Evolutionary conservation across 2,888 invertebrate genomes (phyloP).

Genomic region (Cybosia mesomella): DNA sequence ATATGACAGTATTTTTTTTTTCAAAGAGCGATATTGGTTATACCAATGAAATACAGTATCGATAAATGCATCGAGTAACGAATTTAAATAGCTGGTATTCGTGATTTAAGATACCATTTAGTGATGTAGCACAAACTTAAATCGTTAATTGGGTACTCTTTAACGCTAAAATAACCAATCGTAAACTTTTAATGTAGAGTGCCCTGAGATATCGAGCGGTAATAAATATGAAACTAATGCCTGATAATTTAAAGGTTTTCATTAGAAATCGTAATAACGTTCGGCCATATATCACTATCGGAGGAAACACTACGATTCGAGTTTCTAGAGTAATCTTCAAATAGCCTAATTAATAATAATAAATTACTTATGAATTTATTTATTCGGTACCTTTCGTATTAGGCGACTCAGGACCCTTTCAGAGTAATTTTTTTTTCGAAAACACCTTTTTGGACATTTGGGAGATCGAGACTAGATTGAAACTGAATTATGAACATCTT

Average conservation of each 20-base stretch:
- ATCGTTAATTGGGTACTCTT: constrained; percentile 78
- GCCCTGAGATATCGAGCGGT: constrained; percentile 57
- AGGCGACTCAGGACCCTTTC: no score
- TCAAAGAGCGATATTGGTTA: no score
- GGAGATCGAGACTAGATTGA: no score
- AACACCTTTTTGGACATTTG: no score
- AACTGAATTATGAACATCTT: no score
- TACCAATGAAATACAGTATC: no score
- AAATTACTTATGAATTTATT: background rate
- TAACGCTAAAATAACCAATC: constrained; percentile 69
- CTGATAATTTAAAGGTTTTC: constrained; percentile 52
- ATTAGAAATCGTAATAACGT: constrained; percentile 53
- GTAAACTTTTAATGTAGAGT: constrained; percentile 72
- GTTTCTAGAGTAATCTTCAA: constrained; percentile 25
- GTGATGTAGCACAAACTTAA: constrained; percentile 67
- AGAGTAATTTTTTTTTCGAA: no score
- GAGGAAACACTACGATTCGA: constrained; percentile 32
- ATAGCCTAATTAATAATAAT: constrained; percentile 15
- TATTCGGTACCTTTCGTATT: background rate
- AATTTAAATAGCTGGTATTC: constrained; percentile 48
- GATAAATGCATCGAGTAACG: constrained; percentile 65
- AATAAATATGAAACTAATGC: constrained; percentile 55
- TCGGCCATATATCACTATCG: constrained; percentile 39
- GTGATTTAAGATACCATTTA: constrained; percentile 74
- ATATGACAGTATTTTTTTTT: no score